These are phyloP conservation scores for Atlantisia rogersi DNA, from an alignment of 2,113 vertebrate species.

Conservation along the genomic window DNA sequence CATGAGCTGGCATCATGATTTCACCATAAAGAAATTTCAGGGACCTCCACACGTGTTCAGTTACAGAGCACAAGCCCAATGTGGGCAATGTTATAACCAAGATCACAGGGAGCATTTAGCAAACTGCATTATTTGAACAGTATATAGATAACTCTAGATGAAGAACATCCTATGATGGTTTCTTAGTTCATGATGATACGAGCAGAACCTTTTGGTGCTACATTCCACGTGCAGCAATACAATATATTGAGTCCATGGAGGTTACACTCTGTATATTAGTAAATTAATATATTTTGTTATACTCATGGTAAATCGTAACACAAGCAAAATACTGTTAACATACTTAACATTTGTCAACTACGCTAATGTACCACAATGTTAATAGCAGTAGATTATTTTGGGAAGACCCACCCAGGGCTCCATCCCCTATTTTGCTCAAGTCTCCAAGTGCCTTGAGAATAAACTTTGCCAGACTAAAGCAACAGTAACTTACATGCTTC, in stretches of 20 bases:
- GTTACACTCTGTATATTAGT: neutral
- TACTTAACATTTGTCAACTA: neutral
- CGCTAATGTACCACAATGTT: neutral
- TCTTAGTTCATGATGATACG: neutral
- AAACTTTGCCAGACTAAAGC: neutral
- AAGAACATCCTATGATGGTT: neutral
- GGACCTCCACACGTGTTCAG: neutral
- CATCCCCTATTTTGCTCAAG: neutral
- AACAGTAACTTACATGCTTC: neutral
- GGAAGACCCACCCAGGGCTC: neutral
- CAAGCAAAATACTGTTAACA: neutral
- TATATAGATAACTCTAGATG: neutral
- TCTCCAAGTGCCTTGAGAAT: neutral
- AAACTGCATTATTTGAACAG: neutral
- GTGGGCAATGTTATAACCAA: neutral
- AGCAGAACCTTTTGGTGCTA: neutral
- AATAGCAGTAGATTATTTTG: neutral
- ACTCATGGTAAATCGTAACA: neutral
- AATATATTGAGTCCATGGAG: neutral
- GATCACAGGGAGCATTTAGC: neutral
- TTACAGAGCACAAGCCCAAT: neutral
- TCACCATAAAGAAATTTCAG: neutral
- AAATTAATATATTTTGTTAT: neutral
- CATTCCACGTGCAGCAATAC: neutral
- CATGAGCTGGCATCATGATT: neutral